Base-by-base conservation (phyloP, 2,888 invertebrate genomes). In the Notodonta ziczac region DNA sequence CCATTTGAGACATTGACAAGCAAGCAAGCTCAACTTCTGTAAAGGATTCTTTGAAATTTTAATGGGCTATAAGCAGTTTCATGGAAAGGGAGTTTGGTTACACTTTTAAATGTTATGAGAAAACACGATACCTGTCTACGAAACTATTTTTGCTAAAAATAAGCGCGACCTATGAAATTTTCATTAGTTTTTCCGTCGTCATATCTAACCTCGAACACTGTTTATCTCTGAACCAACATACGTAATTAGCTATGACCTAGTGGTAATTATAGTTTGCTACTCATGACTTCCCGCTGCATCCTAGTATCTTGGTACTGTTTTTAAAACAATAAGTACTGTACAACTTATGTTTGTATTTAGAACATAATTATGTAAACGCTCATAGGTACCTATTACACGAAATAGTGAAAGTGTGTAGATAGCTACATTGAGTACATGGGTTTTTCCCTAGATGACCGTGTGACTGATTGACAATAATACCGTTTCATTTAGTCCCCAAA, bases 1-100 rank as follows among this genome's bases (percentile, higher is more conserved):
- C 90, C 87, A 91, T 89, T 92, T 91, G 88, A 83, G 85, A 83
- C 80, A 78, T 76, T 78, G 77, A 83, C 83, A 79, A 80, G 78
- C 78, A 78, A 79, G 75, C 78, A 78, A 79, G 76, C 77, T 83
- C 82, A 83, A 81, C 83, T 83, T 83, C 76, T 76, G 72, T 66
- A 77, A 82, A 78, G 89, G 89, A 91, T 87, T 90, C 91, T 90
- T 85, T 83, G 73, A 79, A 81, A 82, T 79, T 83, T 82, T 76
- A 81, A 83, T 76, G 76, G 72, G 73, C 74, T 72, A 72, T 65
- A 65, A 70, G 59, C 59, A 53, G 55, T 58, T 59, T 61, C 44
- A 53, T 24, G 1, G 42, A 56, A 40, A 50, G 8, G 48, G 12
- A 42, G 16, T 14, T 48, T 39, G n/a, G n/a, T n/a, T 46, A 46